Base-by-base conservation (phyloP, 2,797 vertebrate species). In the Chiloscyllium punctatum region DNA sequence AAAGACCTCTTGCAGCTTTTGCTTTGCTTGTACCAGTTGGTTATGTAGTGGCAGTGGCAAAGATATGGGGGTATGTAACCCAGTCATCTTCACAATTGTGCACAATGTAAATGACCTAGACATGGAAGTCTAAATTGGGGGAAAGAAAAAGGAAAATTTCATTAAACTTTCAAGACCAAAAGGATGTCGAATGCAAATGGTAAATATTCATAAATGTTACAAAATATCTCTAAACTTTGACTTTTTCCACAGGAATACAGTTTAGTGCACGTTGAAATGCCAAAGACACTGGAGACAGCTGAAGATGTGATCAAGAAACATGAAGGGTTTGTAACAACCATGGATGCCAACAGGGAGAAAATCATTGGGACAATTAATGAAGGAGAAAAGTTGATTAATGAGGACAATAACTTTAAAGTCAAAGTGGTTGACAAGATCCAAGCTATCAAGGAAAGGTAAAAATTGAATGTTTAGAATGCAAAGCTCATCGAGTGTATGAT, bases 281-380 rank as follows among this genome's bases (percentile, higher is more conserved):
- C 99, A 0, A 97, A 98, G 96, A 99, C 98, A 0, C 96, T 99
- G 95, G 98, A 98, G 84, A 98, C 98, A 16, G 99, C 99, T 0
- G 97, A 98, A 72, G 97, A 98, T 0, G 98, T 98, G 88, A 96
- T 99, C 96, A 98, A 98, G 96, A 99, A 98, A 96, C 99, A 99
- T 62, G 98, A 99, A 96, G 98, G 99, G 96, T 99, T 99, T 96
- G 95, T 98, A 11, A 96, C 97, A 88, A 97, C 98, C 95, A 98
- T 99, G 98, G 98, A 98, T 96, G 98, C 98, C 97, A 99, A 98
- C 5, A 97, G 98, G n/a, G 98, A 99, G 96, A 99, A 99, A 96
- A 98, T 99, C 30, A 97, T 97, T 0, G 97, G 97, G 88, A 97
- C 97, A 9, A 96, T 99, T 96, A 97, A 97, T 95, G 96, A 96